Percentiles rank a stretch among this genome's conserved stretches.
These are phyloP conservation scores for Idaea aversata DNA, from an alignment of 2,888 invertebrate genomes.

Conservation along the genomic window DNA sequence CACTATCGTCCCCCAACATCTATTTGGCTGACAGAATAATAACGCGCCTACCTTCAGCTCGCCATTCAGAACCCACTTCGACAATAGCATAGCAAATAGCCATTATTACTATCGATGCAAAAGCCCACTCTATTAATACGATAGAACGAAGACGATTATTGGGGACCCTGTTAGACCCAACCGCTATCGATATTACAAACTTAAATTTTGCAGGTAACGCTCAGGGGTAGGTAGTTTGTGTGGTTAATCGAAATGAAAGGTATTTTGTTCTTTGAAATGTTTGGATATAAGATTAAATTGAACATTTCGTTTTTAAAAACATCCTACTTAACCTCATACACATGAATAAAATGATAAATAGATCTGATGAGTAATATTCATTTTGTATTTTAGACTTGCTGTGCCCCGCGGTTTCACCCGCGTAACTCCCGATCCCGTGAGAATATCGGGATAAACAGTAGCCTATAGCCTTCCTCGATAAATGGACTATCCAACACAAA, in stretches of 20 bases:
- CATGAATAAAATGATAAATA: no score
- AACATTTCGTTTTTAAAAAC: no score
- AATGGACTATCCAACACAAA: no score
- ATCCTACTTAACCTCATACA: no score
- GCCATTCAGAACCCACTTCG: conserved; percentile 66
- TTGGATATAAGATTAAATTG: no score
- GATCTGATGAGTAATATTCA: no score
- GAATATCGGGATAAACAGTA: no score
- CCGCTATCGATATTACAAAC: conserved; percentile 17
- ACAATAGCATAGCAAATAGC: conserved; percentile 75
- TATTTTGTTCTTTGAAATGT: conserved; percentile 8
- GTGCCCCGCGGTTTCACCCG: no score
- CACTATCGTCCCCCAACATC: conserved; percentile 49
- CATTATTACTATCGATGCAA: conserved; percentile 60
- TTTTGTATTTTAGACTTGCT: no score
- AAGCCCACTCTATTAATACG: conserved; percentile 60
- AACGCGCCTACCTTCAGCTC: conserved; percentile 67
- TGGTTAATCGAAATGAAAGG: conserved; percentile 12
- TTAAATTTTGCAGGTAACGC: conserved; percentile 23
- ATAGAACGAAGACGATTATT: conserved; percentile 41
- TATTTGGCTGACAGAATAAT: conserved; percentile 60
- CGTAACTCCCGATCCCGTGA: no score
- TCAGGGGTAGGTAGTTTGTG: conserved; percentile 15
- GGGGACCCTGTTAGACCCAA: conserved; percentile 6
- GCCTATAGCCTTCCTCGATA: no score